Evolutionary conservation across 1,140 invertebrate genomes (phyloP).

Genomic region (Palaemon carinicauda): DNA sequence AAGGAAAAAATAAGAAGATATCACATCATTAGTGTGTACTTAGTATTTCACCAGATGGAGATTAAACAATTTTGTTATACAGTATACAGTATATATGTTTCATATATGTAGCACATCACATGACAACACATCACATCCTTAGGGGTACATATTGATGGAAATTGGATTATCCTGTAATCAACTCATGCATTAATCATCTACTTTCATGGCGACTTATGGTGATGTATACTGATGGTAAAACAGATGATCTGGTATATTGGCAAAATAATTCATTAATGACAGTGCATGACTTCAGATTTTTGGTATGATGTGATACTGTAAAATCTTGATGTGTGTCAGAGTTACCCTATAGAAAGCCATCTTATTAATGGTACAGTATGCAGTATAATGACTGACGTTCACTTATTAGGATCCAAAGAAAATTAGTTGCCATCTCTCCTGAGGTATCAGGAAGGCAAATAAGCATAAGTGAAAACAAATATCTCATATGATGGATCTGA

Average conservation of each 20-base stretch:
- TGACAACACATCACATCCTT: constrained; percentile 42
- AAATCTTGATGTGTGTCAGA: constrained; percentile 34
- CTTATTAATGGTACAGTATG: too few relatives aligned
- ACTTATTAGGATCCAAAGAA: background rate
- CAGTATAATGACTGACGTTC: too few relatives aligned
- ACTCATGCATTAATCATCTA: constrained; percentile 21
- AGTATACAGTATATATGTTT: constrained; percentile 32
- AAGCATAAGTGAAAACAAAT: background rate
- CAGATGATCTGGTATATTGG: background rate
- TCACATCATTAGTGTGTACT: constrained; percentile 42
- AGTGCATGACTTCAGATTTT: background rate
- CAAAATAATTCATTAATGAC: too few relatives aligned
- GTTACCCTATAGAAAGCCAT: background rate
- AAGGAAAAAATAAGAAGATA: constrained; percentile 55
- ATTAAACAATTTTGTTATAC: constrained; percentile 28
- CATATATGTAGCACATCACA: constrained; percentile 38
- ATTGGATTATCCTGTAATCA: background rate
- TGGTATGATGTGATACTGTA: constrained; percentile 21
- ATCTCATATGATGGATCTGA: too few relatives aligned
- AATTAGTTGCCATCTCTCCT: background rate
- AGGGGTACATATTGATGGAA: constrained; percentile 34
- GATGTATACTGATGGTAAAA: constrained; percentile 1
- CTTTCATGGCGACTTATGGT: background rate
- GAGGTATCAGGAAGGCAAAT: constrained; percentile 3
- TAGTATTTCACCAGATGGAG: constrained; percentile 25